Conservation (phyloP, 2,113 vertebrate species). For the Vulpes vulpes region DNA sequence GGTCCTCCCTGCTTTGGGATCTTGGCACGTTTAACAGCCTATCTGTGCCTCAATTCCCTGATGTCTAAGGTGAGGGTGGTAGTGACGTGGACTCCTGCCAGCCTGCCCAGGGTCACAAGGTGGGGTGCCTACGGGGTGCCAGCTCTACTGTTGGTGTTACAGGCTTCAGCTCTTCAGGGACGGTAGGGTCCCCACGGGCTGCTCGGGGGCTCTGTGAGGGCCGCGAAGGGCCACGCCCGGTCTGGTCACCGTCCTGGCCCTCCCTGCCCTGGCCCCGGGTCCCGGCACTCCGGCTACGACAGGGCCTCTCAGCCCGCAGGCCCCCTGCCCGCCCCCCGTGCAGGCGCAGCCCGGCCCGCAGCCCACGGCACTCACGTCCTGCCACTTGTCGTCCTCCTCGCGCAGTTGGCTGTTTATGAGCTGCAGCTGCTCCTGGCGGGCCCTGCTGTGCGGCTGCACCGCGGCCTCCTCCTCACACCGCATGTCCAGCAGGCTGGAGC, state of each 20-base stretch:
- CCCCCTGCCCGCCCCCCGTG: too few relatives aligned
- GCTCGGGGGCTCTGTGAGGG: too few relatives aligned
- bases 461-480: conserved; percentile 92
- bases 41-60: background rate
- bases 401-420: conserved; percentile 93
- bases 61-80: background rate
- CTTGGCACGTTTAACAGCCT: background rate
- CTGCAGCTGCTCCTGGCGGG: conserved; percentile 96
- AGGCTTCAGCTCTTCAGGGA: too few relatives aligned
- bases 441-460: conserved; percentile 94
- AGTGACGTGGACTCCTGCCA: background rate
- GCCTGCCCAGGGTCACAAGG: background rate
- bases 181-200: too few relatives aligned
- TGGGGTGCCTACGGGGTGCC: too few relatives aligned
- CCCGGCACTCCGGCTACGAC: too few relatives aligned
- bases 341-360: too few relatives aligned
- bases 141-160: background rate
- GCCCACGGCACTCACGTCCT: conserved; percentile 92
- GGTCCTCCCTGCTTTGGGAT: background rate
- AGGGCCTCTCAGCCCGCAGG: too few relatives aligned
- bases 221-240: too few relatives aligned
- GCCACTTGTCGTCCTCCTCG: conserved; percentile 98
- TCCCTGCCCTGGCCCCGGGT: too few relatives aligned
- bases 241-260: too few relatives aligned
- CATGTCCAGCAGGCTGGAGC: conserved; percentile 98